Base-by-base conservation (phyloP, 2,888 invertebrate species). In the Leptinotarsa rubiginosa region DNA sequence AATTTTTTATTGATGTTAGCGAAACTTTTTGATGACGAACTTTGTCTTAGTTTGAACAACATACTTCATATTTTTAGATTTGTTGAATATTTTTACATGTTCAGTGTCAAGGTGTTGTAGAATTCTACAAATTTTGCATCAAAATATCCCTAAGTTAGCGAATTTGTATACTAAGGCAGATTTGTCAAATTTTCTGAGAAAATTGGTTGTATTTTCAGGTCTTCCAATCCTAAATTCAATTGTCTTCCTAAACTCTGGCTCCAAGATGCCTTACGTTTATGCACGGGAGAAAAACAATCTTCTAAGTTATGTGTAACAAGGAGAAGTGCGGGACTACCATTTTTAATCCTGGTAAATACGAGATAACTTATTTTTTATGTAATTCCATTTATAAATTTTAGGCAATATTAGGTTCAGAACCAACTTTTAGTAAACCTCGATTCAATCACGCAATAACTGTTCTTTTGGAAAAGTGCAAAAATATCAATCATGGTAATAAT, bases 311-410 rank as follows among this genome's bases (percentile, higher is more conserved):
- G 95, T 84, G 91, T 96, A 5, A 98, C 98, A 0, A 89, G 98
- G 25, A 90, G 98, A 76, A 97, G 97, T 87, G 98, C 97, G 15
- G 99, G 98, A 0, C 90, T 99, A 71, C 98, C 98, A 0, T 98
- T 95, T 86, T 94, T 97, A 90, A 92, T 97, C 79, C 94, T 95
- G 90, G 95, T 94, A 79, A 79, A 68, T 56, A 64, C 65, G 5
- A 49, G 16, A 65, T 64, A 31, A 41, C 65, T 72, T 69, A 64
- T 22, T 49, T 67, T 20, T 52, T 54, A 4, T 16, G 64, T n/a
- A 59, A 73, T 13, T 49, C n/a, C 31, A 65, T 31, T 41, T 4
- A 22, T 25, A n/a, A 49, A 80, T 86, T 90, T 64, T 89, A 96
- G 93, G 95, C 95, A 0, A 87, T 97, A 47, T 90, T 96, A 4